Conservation (phyloP, 2,888 invertebrate genomes). For the Dicyrtoma fusca region DNA sequence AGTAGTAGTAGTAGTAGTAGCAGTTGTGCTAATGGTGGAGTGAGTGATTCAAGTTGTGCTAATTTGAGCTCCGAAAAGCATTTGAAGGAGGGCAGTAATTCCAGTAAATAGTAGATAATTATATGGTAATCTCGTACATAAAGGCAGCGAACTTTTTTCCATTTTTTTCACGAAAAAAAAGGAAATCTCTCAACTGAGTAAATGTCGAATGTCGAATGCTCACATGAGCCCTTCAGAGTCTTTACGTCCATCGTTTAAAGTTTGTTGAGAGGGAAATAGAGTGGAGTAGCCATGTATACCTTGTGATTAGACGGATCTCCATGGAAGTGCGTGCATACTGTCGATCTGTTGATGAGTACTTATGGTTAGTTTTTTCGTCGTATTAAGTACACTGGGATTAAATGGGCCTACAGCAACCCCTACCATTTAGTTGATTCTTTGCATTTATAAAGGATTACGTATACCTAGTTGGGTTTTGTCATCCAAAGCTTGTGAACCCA, state of each 20-base stretch:
- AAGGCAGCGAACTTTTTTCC: not conserved
- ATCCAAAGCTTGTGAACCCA: too few relatives aligned
- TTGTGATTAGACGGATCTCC: not conserved
- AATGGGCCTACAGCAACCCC: not conserved
- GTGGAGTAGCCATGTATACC: not conserved
- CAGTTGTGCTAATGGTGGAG: too few relatives aligned
- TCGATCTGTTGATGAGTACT: not conserved
- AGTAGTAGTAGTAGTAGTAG: too few relatives aligned
- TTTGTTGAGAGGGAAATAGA: slow-evolving; percentile 3
- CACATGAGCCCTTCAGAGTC: not conserved
- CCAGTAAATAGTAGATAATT: slow-evolving; percentile 5
- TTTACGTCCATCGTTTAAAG: too few relatives aligned
- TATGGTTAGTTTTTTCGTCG: too few relatives aligned
- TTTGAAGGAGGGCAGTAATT: slow-evolving; percentile 5
- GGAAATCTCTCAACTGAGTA: too few relatives aligned
- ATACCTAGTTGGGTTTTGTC: not conserved
- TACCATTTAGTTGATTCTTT: slow-evolving; percentile 7
- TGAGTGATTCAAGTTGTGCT: too few relatives aligned
- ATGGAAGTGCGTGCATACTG: not conserved
- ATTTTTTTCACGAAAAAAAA: too few relatives aligned
- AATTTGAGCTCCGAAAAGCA: not conserved
- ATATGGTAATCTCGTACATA: not conserved
- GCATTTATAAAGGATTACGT: not conserved
- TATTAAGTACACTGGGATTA: slow-evolving; percentile 6
- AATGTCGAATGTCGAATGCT: too few relatives aligned